Evolutionary conservation across 2,797 vertebrate species (phyloP), one percentile per base, ranked within the genome.

Genomic region (Coregonus suidteri): DNA sequence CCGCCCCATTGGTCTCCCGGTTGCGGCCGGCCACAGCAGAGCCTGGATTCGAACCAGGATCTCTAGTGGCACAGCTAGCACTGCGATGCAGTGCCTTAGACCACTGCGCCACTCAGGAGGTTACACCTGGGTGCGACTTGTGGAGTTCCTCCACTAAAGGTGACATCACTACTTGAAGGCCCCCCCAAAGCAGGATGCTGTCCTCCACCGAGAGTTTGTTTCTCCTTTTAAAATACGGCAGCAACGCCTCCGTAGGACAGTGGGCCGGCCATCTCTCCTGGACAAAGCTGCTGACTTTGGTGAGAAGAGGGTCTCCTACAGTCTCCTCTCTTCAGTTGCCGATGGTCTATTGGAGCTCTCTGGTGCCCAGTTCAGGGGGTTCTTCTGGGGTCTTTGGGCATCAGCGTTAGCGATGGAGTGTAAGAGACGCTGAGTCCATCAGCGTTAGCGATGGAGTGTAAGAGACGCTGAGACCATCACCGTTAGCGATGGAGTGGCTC

Each of bases 151-250:
- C 65, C 35, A 78, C 1, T 0, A 81, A 20, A n/a, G 20, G 31
- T 30, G 75, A 76, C n/a, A 81, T 53, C 11, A 84, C 2, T 47
- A 47, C 9, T 47, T 47, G 41, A 47, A 47, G 7, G 0, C 77
- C 82, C 76, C 74, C 80, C 76, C 74, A 79, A 2, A 80, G 14
- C 6, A 78, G 56, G 75, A 74, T 82, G 0, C 70, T 54, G 52
- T 81, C 62, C 7, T 82, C 75, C 4, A 81, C 41, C n/a, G 59
- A 76, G 2, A 79, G 73, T 73, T 81, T 68, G 56, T 35, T 11
- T 73, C 79, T 68, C 14, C 80, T 69, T n/a, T 18, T 41, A 0
- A 0, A 13, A 52, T 65, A 75, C 0, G 68, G 68, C 1, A 1
- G 31, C 54, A 76, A 79, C 0, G 71, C 66, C 0, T 0, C 2